Evolutionary conservation across 2,113 vertebrate genomes (phyloP), one percentile per base, ranked within the genome.

Genomic region (Poeciliopsis turrubarensis): DNA sequence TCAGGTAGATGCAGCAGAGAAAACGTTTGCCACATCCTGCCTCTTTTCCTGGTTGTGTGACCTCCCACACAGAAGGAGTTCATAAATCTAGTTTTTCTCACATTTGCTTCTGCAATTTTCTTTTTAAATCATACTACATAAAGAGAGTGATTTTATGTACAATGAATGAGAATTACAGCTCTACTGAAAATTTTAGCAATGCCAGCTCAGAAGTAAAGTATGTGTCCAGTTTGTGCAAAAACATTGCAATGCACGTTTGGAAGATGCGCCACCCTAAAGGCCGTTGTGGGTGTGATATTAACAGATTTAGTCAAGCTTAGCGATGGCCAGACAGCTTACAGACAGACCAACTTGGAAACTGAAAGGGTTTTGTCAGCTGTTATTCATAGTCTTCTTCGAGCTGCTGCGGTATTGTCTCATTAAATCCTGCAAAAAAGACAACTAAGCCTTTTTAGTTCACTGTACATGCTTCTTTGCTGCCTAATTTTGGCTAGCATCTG

Each of bases 21-120:
- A 86, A 76, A 70, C 5, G 65, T 71, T 80, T 14, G 80, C 92
- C 93, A 92, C 93, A 94, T 93, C 92, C 92, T 91, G 91, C 66
- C 44, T 73, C 5, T 17, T 17, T 84, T 30, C 76, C 77, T 86
- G 70, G 27, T 57, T 76, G 32, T 8, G 37, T 80, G 68, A 85
- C 41, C 67, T 79, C 32, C 27, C 65, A 74, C 65, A 68, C 64
- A 19, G 1, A 29, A 83, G 65, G 77, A 86, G 84, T 71, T 78
- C 68, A 78, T 30, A 72, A 68, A n/a, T 57, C 78, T 60, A 77
- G 66, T 29, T 47, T 54, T 66, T 76, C 67, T 64, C 34, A 26
- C 0, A 47, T 61, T 65, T 76, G 57, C 77, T 68, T 83, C 70
- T 13, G 19, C 25, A 4, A 25, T 11, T 32, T 17, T 25, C 26